Evolutionary conservation across 2,888 invertebrate species (phyloP), one percentile per base, ranked within the genome.

Genomic region (Drosophila niveifrons): DNA sequence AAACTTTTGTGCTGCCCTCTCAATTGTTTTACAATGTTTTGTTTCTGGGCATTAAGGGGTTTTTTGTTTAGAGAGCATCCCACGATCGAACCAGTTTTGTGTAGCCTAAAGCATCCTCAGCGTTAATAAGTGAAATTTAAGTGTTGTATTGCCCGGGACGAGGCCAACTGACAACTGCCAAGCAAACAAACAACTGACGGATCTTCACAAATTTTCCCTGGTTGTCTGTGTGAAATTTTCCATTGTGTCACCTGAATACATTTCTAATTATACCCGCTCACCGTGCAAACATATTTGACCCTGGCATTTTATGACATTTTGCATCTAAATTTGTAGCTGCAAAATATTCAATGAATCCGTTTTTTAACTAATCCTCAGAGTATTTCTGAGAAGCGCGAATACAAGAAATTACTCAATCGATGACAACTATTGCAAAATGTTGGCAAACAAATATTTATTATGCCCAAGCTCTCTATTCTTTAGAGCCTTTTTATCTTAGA

Each of bases 11-110:
- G 59, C 51, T 68, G 72, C 66, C 78, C 78, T 78, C 75, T 76
- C 80, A 76, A 80, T 78, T 78, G 77, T 75, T 86, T 84, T 72
- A 82, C 82, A 78, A 80, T 78, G 74, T 78, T 82, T 80, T 88
- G 74, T 71, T 69, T 72, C 69, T 59, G 78, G 72, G 73, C 70
- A 82, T 78, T 84, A 88, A 90, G 90, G 88, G 88, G 89, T 88
- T 88, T 88, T 85, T 89, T 89, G 85, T 85, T 89, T 85, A 59
- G 51, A 68, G 52, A 74, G 68, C 70, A 69, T 41, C 43, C 57
- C 52, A 43, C 41, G 34, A 18, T 36, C 66, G 69, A 73, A 72
- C 64, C 72, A 78, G 72, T 72, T 81, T 81, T 31, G 44, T 6
- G 15, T 13, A 55, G 10, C 15, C 28, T 15, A 10, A 23, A 29